Evolutionary conservation across 2,888 invertebrate species (phyloP).

Genomic region (Celastrina argiolus): DNA sequence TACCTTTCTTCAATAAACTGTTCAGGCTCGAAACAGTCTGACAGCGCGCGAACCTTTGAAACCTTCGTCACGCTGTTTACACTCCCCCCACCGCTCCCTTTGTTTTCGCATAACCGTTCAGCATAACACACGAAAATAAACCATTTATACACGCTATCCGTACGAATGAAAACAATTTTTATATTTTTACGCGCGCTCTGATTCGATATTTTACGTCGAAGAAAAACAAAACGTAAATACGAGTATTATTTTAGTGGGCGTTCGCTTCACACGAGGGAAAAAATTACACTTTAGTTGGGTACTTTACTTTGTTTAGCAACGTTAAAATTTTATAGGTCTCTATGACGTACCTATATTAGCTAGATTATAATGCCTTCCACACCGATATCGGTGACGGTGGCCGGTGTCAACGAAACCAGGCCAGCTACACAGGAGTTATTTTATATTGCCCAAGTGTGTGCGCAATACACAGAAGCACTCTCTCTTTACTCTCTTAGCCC

Average conservation of each 20-base stretch:
- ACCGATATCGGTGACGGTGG: too few species aligned
- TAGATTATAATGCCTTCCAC: too few species aligned
- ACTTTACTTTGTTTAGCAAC: too few species aligned
- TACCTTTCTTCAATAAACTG: conserved; percentile 26
- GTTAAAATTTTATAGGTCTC: too few species aligned
- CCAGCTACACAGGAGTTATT: too few species aligned
- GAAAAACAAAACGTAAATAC: background rate
- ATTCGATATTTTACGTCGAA: conserved; percentile 1
- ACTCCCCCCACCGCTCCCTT: conserved; percentile 9
- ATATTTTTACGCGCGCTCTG: background rate
- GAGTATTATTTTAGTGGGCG: background rate
- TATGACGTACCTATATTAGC: too few species aligned
- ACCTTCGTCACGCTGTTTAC: conserved; percentile 27
- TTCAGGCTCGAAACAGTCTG: conserved; percentile 23
- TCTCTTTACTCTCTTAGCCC: too few species aligned
- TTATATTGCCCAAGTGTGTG: too few species aligned
- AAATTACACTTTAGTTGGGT: too few species aligned
- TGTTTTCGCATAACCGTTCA: conserved; percentile 25
- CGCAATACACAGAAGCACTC: too few species aligned
- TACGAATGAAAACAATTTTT: conserved; percentile 14
- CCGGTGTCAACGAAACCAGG: too few species aligned
- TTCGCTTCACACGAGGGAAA: too few species aligned
- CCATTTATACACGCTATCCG: conserved; percentile 6
- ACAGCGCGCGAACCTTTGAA: conserved; percentile 23
- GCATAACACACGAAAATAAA: conserved; percentile 17